Conservation (phyloP, 2,888 invertebrate species). For the Deroplatys truncata region DNA sequence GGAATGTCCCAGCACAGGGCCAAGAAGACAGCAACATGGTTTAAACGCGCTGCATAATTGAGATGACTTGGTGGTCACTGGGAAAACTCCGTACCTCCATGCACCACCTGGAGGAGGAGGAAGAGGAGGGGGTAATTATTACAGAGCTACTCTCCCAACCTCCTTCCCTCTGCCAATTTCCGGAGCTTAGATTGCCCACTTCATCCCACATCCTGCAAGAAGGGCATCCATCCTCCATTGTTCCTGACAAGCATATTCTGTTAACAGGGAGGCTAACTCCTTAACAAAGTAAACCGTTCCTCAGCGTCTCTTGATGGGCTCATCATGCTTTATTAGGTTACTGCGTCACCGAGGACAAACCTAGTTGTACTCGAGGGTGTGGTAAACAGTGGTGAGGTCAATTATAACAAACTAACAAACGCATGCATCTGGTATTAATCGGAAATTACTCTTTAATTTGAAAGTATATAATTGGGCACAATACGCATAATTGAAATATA, state of each 20-base stretch:
- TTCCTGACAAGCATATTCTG: not conserved
- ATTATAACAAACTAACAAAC: no score
- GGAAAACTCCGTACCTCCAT: not conserved
- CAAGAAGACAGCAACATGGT: not conserved
- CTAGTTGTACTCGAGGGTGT: not conserved
- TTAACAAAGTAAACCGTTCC: not conserved
- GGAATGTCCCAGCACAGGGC: not conserved
- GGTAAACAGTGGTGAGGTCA: no score
- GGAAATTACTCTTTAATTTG: no score
- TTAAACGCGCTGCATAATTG: not conserved
- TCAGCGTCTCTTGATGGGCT: not conserved
- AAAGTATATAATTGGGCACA: no score
- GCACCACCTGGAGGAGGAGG: not conserved
- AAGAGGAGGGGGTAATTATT: not conserved
- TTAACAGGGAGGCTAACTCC: not conserved
- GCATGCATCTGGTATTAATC: no score
- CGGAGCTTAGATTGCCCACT: not conserved
- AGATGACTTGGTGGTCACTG: not conserved
- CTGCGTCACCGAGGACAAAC: not conserved
- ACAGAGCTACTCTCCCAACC: not conserved
- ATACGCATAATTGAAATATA: no score
- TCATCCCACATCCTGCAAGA: not conserved
- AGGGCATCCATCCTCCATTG: not conserved
- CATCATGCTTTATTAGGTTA: not conserved
- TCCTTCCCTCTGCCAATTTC: not conserved